A percentile compares a stretch with the other conserved stretches of the same genome.
phyloP scores from a whole-genome alignment of 2,113 vertebrate species.

The Tyrannus savana region DNA sequence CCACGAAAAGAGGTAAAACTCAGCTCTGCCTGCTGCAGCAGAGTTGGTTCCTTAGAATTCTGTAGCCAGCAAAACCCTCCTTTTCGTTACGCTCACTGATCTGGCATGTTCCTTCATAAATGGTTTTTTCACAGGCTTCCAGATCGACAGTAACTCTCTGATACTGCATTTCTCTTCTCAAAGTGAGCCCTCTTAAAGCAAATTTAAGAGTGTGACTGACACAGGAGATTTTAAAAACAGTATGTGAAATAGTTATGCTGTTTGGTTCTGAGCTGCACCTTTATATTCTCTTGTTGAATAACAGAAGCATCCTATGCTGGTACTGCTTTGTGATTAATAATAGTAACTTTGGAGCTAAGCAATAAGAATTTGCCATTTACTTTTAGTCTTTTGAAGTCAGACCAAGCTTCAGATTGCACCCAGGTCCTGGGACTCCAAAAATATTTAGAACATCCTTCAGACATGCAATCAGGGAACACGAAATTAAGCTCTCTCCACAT shows the following conservation, averaged over 20 bases:
- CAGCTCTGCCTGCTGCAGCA: neutral
- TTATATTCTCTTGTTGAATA: neutral
- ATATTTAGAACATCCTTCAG: neutral
- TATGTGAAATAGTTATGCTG: neutral
- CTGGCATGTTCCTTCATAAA: neutral
- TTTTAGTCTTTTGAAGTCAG: neutral
- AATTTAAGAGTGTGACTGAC: neutral
- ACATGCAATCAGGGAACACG: neutral
- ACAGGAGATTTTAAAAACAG: neutral
- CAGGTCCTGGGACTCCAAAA: neutral
- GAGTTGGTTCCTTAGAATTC: neutral
- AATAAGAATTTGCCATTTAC: neutral
- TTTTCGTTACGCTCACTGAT: neutral
- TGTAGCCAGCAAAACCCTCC: neutral
- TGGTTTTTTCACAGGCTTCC: neutral
- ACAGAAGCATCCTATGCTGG: neutral
- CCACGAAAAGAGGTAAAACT: conserved; percentile 73
- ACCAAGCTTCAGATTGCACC: neutral
- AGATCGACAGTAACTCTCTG: neutral
- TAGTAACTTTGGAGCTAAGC: neutral
- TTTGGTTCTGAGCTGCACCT: neutral
- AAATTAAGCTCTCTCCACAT: neutral
- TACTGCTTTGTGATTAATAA: neutral
- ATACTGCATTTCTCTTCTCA: neutral
- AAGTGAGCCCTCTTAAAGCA: neutral